Evolutionary conservation across 2,113 vertebrate genomes (phyloP).

Genomic region (Crotalus tigris): DNA sequence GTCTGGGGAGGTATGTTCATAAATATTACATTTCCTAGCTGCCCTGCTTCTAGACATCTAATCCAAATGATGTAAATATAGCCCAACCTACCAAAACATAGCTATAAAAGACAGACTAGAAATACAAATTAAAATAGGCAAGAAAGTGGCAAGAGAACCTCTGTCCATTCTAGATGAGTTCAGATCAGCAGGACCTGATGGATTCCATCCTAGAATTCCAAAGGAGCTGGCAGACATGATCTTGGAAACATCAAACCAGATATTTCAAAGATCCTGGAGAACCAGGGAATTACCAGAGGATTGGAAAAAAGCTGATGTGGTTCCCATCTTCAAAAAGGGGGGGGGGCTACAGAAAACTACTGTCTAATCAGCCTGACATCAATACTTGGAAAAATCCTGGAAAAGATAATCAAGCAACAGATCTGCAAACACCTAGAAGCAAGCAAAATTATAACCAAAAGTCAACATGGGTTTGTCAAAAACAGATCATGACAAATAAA

Average conservation of each 20-base stretch:
- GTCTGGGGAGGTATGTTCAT: not conserved
- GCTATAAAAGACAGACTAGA: not conserved
- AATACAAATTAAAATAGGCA: not conserved
- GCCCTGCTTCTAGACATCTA: conserved; percentile 8
- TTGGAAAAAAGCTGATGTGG: not conserved
- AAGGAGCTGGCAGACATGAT: not conserved
- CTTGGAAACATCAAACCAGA: not conserved
- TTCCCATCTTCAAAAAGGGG: too few species aligned
- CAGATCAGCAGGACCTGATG: not conserved
- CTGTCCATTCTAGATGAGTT: not conserved
- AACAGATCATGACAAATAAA: not conserved
- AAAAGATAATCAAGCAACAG: too few species aligned
- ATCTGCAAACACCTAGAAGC: not conserved
- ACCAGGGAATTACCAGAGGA: not conserved
- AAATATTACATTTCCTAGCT: not conserved
- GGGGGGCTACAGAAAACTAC: too few species aligned
- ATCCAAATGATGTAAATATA: not conserved
- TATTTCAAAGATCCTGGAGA: not conserved
- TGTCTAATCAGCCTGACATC: too few species aligned
- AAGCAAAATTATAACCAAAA: not conserved
- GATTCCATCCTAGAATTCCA: not conserved
- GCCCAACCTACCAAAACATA: not conserved
- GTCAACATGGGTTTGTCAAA: not conserved
- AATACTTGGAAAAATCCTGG: too few species aligned
- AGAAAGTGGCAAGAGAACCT: not conserved